A percentile compares a stretch with the other conserved stretches of the same genome.
These are phyloP conservation scores for Drosophila peninsularis DNA, from an alignment of 2,888 invertebrate genomes.

Conservation along the genomic window DNA sequence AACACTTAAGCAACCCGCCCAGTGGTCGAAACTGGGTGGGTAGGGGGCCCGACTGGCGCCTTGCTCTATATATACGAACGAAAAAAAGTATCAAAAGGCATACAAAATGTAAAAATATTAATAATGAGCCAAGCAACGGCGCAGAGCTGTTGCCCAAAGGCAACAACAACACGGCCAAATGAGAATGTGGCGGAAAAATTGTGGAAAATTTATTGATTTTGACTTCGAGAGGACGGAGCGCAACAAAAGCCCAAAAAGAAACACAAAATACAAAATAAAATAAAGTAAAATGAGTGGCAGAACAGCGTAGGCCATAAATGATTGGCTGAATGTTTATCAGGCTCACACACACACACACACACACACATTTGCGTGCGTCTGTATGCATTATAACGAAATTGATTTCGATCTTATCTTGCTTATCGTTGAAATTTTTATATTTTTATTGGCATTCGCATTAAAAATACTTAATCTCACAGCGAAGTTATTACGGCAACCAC, in stretches of 20 bases:
- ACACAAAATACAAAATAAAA: conserved; percentile 37
- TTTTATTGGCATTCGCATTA: conserved; percentile 77
- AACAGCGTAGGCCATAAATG: conserved; percentile 53
- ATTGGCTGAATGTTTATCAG: conserved; percentile 53
- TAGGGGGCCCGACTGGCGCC: conserved; percentile 40
- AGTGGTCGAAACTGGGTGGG: conserved; percentile 32
- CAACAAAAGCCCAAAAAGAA: conserved; percentile 12
- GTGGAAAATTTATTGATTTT: conserved; percentile 82
- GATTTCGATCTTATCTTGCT: conserved; percentile 69
- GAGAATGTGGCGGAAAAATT: conserved; percentile 55
- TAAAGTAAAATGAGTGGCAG: conserved; percentile 33
- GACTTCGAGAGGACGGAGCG: conserved; percentile 60
- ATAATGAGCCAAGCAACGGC: conserved; percentile 73
- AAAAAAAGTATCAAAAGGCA: conserved; percentile 67
- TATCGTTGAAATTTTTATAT: conserved; percentile 80
- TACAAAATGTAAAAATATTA: conserved; percentile 80
- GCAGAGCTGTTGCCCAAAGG: conserved; percentile 41
- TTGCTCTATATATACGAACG: conserved; percentile 20
- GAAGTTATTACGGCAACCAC: conserved; percentile 59
- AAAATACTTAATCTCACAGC: conserved; percentile 80
- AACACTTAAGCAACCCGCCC: conserved; percentile 75
- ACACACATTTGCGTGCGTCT: conserved; percentile 17
- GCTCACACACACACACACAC: conserved; percentile 21
- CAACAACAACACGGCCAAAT: conserved; percentile 45
- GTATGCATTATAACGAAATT: conserved; percentile 67